These are phyloP conservation scores for Coremacera marginata DNA, from an alignment of 2,888 invertebrate species.

Conservation along the genomic window DNA sequence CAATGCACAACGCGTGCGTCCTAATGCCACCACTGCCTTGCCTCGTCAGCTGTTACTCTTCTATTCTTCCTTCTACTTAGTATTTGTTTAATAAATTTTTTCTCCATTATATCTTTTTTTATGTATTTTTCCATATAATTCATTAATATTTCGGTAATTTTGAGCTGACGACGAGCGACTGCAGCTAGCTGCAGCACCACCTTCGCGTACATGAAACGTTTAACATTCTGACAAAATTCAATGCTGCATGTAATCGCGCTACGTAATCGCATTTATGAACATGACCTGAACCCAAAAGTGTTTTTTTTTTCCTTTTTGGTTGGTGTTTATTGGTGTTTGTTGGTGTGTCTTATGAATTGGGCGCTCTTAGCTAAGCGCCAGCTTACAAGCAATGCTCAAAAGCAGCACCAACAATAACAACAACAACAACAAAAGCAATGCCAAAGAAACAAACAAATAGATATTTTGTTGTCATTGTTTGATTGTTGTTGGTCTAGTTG, in stretches of 20 bases:
- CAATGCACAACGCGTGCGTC: slow-evolving; percentile 14
- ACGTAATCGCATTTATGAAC: slow-evolving; percentile 52
- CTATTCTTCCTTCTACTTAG: background rate
- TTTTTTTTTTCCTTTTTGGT: background rate
- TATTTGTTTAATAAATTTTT: background rate
- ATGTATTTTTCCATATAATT: slow-evolving; percentile 66
- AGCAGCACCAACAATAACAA: background rate
- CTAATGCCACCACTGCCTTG: background rate
- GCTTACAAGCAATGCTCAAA: background rate
- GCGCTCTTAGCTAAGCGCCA: background rate
- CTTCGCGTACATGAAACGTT: slow-evolving; percentile 15
- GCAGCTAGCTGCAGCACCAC: slow-evolving; percentile 14
- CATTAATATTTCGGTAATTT: slow-evolving; percentile 68
- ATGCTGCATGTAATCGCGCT: slow-evolving; percentile 53
- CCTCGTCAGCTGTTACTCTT: slow-evolving; percentile 9
- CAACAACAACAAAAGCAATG: background rate
- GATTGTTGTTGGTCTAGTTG: background rate
- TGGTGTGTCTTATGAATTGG: background rate
- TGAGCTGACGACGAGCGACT: slow-evolving; percentile 55
- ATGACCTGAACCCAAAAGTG: slow-evolving; percentile 32
- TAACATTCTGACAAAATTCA: slow-evolving; percentile 31
- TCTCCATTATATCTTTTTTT: slow-evolving; percentile 30
- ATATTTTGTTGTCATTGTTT: slow-evolving; percentile 8
- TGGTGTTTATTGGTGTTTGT: background rate
- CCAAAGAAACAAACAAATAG: background rate